Conservation (phyloP, 2,113 vertebrate genomes). For the Tetrao urogallus region DNA sequence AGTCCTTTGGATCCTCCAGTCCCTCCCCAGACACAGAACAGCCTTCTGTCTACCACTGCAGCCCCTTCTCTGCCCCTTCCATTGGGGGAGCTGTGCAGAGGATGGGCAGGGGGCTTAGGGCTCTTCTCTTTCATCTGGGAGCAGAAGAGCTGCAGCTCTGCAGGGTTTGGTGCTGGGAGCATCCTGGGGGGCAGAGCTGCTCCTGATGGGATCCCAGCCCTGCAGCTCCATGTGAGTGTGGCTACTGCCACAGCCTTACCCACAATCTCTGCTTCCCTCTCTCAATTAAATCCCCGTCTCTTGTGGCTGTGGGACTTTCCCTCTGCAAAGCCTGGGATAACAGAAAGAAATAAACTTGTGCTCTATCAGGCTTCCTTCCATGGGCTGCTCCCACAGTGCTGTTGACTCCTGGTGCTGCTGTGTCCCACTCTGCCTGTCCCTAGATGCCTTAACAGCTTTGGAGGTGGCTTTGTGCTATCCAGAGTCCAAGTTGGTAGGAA, state of each 20-base stretch:
- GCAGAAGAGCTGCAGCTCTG: background rate
- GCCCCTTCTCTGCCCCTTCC: background rate
- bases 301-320: background rate
- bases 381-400: rapidly evolving
- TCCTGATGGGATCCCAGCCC: rapidly evolving
- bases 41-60: background rate
- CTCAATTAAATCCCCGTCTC: background rate
- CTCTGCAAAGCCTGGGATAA: background rate
- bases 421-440: background rate
- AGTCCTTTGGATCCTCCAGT: background rate
- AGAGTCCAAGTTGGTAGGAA: constrained; percentile 5
- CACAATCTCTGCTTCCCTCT: rapidly evolving
- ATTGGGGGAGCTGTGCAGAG: background rate
- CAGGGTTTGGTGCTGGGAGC: background rate
- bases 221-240: rapidly evolving
- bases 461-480: background rate
- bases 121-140: background rate
- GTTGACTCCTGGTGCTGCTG: rapidly evolving
- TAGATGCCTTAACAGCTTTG: background rate
- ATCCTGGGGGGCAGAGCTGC: background rate
- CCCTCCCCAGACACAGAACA: background rate
- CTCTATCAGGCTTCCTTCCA: background rate
- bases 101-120: background rate
- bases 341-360: background rate
- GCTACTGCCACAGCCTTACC: rapidly evolving